Conservation (phyloP, 2,113 vertebrate species). For the Chloropsis cyanopogon region DNA sequence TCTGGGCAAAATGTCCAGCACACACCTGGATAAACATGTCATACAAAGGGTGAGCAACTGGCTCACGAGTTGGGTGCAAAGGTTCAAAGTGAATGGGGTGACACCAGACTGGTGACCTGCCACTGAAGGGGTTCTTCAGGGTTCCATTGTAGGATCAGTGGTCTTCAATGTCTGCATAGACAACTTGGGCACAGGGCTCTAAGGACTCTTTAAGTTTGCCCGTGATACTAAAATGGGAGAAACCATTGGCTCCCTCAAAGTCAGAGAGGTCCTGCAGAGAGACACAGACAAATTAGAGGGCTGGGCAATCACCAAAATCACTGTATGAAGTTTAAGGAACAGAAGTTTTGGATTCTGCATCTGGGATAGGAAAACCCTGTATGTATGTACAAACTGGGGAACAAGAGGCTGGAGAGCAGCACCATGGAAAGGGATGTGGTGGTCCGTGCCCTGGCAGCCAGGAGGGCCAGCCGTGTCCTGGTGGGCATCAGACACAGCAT, state of each 20-base stretch:
- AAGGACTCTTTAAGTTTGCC: background rate
- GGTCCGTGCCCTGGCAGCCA: background rate
- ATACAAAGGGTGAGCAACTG: background rate
- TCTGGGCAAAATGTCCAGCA: background rate
- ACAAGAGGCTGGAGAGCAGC: background rate
- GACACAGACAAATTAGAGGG: background rate
- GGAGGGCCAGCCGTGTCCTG: accelerated
- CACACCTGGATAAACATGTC: background rate
- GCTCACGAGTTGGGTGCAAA: accelerated
- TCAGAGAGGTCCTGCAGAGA: background rate
- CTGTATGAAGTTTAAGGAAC: background rate
- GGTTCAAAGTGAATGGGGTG: background rate
- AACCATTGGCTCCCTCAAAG: background rate
- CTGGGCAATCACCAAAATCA: background rate
- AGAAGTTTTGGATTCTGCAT: background rate
- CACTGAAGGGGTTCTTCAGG: background rate
- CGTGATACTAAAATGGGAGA: background rate
- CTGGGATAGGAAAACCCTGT: background rate
- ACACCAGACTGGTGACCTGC: background rate
- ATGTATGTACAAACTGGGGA: background rate
- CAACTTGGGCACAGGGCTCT: background rate
- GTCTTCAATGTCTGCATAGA: background rate
- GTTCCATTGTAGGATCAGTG: background rate
- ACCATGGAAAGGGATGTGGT: background rate
- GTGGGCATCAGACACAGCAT: background rate